Evolutionary conservation across 2,888 invertebrate species (phyloP).

Genomic region (Metellina segmentata): DNA sequence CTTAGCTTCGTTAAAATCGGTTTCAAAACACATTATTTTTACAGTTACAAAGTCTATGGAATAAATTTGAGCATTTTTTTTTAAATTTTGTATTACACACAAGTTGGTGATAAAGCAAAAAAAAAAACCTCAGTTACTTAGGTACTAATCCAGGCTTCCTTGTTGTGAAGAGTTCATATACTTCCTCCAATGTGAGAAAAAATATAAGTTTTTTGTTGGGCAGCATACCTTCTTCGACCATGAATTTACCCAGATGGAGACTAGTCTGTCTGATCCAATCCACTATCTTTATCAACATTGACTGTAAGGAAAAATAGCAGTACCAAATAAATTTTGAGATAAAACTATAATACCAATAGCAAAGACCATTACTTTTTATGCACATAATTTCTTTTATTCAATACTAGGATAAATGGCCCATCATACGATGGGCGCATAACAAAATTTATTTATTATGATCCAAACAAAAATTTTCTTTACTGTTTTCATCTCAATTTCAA

Average conservation of each 20-base stretch:
- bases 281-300: constrained; percentile 56
- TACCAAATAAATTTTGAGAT: not conserved
- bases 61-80: too few species aligned
- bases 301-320: constrained; percentile 79
- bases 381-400: too few species aligned
- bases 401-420: too few species aligned
- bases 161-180: constrained; percentile 83
- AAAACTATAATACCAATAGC: not conserved
- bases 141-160: constrained; percentile 59
- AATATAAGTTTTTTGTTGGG: constrained; percentile 86
- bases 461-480: too few species aligned
- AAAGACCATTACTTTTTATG: not conserved
- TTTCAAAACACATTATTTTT: too few species aligned
- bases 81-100: too few species aligned
- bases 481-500: too few species aligned
- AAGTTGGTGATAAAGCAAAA: not conserved
- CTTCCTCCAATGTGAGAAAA: constrained; percentile 86
- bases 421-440: too few species aligned
- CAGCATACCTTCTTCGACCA: constrained; percentile 84
- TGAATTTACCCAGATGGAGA: constrained; percentile 65
- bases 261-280: constrained; percentile 68
- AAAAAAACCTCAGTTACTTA: constrained; percentile 33
- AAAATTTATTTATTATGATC: too few species aligned
- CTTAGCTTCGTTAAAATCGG: too few species aligned
- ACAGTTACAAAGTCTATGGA: too few species aligned